Percentiles rank a stretch among this genome's conserved stretches.
These are phyloP conservation scores for Podabrus alpinus DNA, from an alignment of 2,888 invertebrate genomes.

Conservation along the genomic window DNA sequence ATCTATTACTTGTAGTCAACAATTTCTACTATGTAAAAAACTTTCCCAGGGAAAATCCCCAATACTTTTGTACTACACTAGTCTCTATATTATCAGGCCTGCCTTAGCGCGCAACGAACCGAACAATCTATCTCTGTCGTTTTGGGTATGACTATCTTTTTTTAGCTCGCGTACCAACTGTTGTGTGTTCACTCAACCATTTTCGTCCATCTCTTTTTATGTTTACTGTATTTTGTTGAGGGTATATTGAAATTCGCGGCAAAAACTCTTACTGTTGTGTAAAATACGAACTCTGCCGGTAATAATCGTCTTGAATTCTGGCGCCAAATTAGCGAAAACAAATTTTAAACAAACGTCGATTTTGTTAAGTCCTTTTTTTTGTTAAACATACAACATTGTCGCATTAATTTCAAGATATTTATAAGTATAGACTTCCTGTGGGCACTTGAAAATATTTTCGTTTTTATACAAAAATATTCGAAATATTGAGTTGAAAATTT, in stretches of 20 bases:
- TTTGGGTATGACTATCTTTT: slow-evolving; percentile 30
- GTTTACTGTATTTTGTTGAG: slow-evolving; percentile 37
- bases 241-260: slow-evolving; percentile 40
- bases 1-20: slow-evolving; percentile 3
- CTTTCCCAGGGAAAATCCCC: slow-evolving; percentile 17
- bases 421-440: background rate
- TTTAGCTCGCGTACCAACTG: slow-evolving; percentile 29
- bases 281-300: slow-evolving; percentile 40
- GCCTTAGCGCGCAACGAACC: slow-evolving; percentile 39
- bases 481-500: background rate
- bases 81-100: slow-evolving; percentile 35
- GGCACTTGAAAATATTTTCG: background rate
- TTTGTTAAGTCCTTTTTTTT: background rate
- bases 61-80: slow-evolving; percentile 18
- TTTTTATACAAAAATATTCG: background rate
- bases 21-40: background rate
- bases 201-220: slow-evolving; percentile 37
- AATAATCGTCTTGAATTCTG: slow-evolving; percentile 35
- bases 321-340: slow-evolving; percentile 40
- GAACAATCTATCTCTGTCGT: slow-evolving; percentile 35
- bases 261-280: slow-evolving; percentile 39
- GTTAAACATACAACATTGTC: background rate
- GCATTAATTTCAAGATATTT: background rate
- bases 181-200: slow-evolving; percentile 30
- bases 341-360: background rate